phyloP scores from a whole-genome alignment of 2,113 vertebrate genomes.

The Hystrix cristata region DNA sequence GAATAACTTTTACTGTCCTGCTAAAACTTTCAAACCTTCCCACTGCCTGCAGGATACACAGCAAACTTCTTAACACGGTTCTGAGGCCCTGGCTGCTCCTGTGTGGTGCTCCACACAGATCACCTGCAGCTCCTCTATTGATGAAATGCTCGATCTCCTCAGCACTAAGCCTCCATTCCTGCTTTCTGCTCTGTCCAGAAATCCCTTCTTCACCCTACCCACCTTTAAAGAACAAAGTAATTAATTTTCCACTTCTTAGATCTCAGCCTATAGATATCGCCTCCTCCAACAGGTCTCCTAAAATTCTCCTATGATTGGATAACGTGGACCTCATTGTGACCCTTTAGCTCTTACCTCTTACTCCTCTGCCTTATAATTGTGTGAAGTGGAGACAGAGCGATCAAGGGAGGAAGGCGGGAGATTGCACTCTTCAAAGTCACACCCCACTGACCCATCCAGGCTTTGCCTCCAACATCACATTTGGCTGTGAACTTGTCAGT shows the following conservation, averaged over 20 bases:
- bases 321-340: background rate
- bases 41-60: background rate
- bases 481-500: background rate
- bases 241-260: constrained; percentile 25
- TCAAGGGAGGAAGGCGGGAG: background rate
- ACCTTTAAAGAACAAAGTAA: background rate
- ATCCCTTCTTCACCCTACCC: background rate
- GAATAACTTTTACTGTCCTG: background rate
- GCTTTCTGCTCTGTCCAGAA: background rate
- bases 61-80: background rate
- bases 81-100: background rate
- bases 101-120: background rate
- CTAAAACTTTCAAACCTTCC: background rate
- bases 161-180: background rate
- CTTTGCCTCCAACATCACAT: background rate
- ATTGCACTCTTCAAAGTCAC: background rate
- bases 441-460: background rate
- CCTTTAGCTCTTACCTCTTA: background rate
- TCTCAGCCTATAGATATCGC: background rate
- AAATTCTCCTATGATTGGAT: background rate
- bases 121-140: background rate
- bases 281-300: background rate
- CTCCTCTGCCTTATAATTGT: background rate
- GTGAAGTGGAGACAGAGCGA: background rate
- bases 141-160: background rate